phyloP scores from a whole-genome alignment of 2,888 invertebrate genomes.

The Tinea semifulvella region DNA sequence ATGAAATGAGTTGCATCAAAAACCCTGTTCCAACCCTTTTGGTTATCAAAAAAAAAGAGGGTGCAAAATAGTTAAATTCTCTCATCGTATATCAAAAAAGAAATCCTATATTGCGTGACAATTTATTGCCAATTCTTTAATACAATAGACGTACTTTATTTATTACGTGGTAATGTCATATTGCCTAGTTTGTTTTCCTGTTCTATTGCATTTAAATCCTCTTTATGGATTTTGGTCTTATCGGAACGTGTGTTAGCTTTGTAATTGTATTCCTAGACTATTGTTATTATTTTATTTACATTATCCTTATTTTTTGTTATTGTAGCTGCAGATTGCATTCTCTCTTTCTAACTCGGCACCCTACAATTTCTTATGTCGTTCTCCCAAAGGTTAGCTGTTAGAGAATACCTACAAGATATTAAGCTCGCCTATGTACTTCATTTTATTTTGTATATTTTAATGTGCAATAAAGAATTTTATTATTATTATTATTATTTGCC shows the following conservation, averaged over 20 bases:
- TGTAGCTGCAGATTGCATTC: too few relatives aligned
- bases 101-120: constrained; percentile 35
- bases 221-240: constrained; percentile 10
- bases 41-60: constrained; percentile 18
- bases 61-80: constrained; percentile 29
- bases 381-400: too few relatives aligned
- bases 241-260: neutral
- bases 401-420: too few relatives aligned
- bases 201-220: constrained; percentile 10
- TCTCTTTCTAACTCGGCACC: too few relatives aligned
- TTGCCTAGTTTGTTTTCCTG: constrained; percentile 33
- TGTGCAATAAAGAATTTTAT: too few relatives aligned
- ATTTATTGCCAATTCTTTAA: constrained; percentile 56
- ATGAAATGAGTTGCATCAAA: constrained; percentile 15
- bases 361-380: too few relatives aligned
- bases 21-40: constrained; percentile 9
- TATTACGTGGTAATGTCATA: constrained; percentile 56
- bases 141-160: constrained; percentile 49
- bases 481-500: too few relatives aligned
- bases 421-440: too few relatives aligned
- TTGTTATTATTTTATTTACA: too few relatives aligned
- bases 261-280: too few relatives aligned
- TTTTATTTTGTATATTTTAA: too few relatives aligned
- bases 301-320: too few relatives aligned
- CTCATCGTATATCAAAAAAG: constrained; percentile 2